A percentile compares a stretch with the other conserved stretches of the same genome.
Evolutionary conservation across 2,888 invertebrate genomes (phyloP).

Genomic region (Caenorhabditis drosophilae): DNA sequence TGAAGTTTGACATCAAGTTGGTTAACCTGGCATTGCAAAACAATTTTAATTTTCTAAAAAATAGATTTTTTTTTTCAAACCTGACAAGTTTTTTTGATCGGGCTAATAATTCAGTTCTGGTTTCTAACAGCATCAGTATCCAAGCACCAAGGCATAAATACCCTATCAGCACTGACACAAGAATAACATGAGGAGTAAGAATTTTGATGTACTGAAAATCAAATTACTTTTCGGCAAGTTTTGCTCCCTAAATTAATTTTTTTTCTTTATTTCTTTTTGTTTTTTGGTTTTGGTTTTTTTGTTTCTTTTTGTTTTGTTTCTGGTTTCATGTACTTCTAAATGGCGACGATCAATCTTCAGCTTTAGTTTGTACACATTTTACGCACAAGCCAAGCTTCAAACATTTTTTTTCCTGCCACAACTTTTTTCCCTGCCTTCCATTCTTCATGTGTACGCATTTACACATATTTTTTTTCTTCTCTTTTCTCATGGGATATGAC

Average conservation of each 20-base stretch:
- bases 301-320: too few species aligned
- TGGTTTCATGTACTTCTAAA: too few species aligned
- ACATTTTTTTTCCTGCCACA: too few species aligned
- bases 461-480: too few species aligned
- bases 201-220: slow-evolving; percentile 68
- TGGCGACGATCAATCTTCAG: too few species aligned
- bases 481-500: too few species aligned
- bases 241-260: slow-evolving; percentile 20
- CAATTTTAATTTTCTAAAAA: not conserved
- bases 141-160: slow-evolving; percentile 68
- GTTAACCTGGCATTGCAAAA: slow-evolving; percentile 55
- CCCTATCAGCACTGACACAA: slow-evolving; percentile 67
- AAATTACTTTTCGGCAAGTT: not conserved
- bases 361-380: too few species aligned
- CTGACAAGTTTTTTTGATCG: slow-evolving; percentile 53
- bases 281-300: too few species aligned
- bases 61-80: slow-evolving; percentile 11
- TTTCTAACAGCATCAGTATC: slow-evolving; percentile 68
- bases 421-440: too few species aligned
- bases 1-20: slow-evolving; percentile 67
- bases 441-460: too few species aligned
- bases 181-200: slow-evolving; percentile 67
- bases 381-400: too few species aligned
- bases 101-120: slow-evolving; percentile 61
- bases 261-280: not conserved